Conservation (phyloP, 2,797 vertebrate genomes). For the Sebastes trivittatus region DNA sequence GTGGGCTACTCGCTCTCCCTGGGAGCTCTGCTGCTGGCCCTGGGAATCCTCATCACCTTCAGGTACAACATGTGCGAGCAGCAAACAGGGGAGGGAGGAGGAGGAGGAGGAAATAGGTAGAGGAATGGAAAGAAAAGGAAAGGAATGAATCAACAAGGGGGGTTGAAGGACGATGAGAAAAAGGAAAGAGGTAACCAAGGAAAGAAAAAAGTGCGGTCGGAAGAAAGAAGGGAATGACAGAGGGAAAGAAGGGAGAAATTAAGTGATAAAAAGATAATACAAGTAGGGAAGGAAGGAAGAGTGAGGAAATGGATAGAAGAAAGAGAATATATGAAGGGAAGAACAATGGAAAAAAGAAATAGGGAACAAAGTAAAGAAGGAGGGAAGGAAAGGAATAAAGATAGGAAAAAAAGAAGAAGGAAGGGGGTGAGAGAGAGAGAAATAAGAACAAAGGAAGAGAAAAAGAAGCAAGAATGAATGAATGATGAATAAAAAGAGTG, state of each 20-base stretch:
- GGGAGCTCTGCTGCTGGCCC: slow-evolving; percentile 83
- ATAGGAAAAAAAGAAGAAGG: background rate
- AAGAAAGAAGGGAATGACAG: background rate
- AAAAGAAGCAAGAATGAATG: background rate
- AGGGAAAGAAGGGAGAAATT: background rate
- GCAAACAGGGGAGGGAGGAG: no score
- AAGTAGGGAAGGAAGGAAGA: background rate
- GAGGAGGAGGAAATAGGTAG: background rate
- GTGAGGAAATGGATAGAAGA: background rate
- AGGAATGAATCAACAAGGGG: background rate
- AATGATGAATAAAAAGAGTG: background rate
- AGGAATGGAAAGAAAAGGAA: background rate
- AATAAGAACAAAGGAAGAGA: background rate
- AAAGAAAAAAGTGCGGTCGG: background rate
- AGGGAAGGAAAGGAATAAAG: background rate
- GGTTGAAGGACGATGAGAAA: background rate
- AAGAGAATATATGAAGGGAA: background rate
- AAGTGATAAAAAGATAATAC: background rate
- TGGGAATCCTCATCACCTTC: slow-evolving; percentile 85
- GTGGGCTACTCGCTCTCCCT: slow-evolving; percentile 90
- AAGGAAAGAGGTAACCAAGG: background rate
- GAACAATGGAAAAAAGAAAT: background rate
- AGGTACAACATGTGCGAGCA: slow-evolving; percentile 77
- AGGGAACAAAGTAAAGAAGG: background rate
- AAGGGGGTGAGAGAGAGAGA: background rate